Percentiles rank a stretch among this genome's conserved stretches.
These are phyloP conservation scores for Drosophila orena DNA, from an alignment of 1,140 invertebrate species.

Conservation along the genomic window DNA sequence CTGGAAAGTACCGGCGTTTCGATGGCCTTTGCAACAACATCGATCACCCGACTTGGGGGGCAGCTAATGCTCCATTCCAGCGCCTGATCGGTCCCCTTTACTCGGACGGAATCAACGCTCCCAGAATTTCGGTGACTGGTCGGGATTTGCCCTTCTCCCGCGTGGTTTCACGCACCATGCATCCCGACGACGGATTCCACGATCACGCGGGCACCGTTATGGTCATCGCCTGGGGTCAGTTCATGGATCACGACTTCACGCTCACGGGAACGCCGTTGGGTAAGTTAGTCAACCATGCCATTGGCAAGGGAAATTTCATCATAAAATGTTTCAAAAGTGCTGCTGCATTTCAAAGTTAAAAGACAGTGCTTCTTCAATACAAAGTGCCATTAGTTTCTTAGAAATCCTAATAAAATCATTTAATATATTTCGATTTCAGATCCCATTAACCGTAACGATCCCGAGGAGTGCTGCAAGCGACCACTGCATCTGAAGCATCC, in stretches of 20 bases:
- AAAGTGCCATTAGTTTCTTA: no score
- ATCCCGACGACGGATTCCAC: constrained; percentile 95
- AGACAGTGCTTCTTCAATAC: no score
- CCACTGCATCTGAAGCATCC: constrained; percentile 92
- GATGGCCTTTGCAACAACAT: constrained; percentile 98
- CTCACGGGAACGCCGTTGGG: constrained; percentile 94
- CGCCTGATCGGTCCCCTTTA: constrained; percentile 92
- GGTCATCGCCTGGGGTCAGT: constrained; percentile 97
- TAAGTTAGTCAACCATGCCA: constrained; percentile 74
- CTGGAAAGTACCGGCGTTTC: constrained; percentile 95
- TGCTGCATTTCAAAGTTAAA: no score
- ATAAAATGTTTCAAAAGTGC: no score
- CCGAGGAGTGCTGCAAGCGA: constrained; percentile 94
- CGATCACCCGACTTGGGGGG: constrained; percentile 95
- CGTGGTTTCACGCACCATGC: constrained; percentile 94
- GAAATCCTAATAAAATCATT: background rate
- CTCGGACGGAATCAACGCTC: constrained; percentile 92
- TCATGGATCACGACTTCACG: constrained; percentile 97
- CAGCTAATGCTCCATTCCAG: constrained; percentile 92
- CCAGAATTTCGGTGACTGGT: constrained; percentile 90
- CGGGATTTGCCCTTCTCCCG: constrained; percentile 91
- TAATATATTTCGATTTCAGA: constrained; percentile 85
- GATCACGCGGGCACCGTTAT: constrained; percentile 97
- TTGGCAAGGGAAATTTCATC: background rate
- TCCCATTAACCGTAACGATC: constrained; percentile 93